Base-by-base conservation (phyloP, 2,888 invertebrate genomes). In the Lingula anatina region DNA sequence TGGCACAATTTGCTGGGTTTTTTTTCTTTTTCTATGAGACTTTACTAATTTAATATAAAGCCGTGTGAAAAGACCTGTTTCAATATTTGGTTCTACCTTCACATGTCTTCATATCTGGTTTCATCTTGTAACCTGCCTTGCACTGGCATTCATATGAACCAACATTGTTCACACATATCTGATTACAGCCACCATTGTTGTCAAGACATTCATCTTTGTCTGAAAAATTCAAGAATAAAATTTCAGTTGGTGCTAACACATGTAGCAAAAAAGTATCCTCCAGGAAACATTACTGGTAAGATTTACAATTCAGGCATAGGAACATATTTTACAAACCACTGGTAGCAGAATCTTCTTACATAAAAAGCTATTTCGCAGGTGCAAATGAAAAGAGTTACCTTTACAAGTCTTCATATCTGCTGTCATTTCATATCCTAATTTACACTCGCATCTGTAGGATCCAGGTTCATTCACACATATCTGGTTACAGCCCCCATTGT, bases 141-240 rank as follows among this genome's bases (percentile, higher is more conserved):
- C 59, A 59, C n/a, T 42, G 46, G 40, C 60, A 60, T 25, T 21
- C 9, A 35, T 42, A 56, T 27, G 47, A 48, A 18, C 60, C 60
- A 9, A 47, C 46, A 21, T 37, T 23, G 47, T 60, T 60, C 24
- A 39, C 39, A 42, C 60, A 60, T 20, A 25, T 18, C 39, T 60
- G 57, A 21, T 48, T 40, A 46, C 60, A 60, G n/a, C 53, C 54
- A 3, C 52, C 58, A 45, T 58, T 58, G 20, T 23, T 37, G 12
- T 21, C 31, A 3, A 25, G 9, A 39, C 60, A 60, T 44, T 60
- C 60, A 46, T 60, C 44, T 9, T 55, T 48, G 28, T 60, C 60
- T 60, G 38, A 2, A 28, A 39, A 7, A 39, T n/a, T n/a, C n/a
- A n/a, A n/a, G n/a, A n/a, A n/a, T n/a, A n/a, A n/a, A n/a, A n/a